Conservation (phyloP, 1,140 invertebrate species). For the Helicoverpa zea region DNA sequence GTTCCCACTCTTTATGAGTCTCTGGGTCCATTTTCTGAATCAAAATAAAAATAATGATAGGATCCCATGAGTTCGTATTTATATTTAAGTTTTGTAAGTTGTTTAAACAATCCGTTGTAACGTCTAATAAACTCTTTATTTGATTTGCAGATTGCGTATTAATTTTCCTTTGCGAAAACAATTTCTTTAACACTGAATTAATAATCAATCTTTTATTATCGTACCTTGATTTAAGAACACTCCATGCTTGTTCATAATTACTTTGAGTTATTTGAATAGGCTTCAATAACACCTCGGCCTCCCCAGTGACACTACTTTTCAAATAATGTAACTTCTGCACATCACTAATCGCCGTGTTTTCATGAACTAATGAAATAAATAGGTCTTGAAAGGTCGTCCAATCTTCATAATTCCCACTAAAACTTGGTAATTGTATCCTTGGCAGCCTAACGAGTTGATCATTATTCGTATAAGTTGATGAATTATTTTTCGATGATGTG, state of each 20-base stretch:
- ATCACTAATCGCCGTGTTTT: no score
- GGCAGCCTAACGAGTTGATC: neutral
- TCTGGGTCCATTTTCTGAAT: slow-evolving; percentile 20
- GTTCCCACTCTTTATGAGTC: slow-evolving; percentile 7
- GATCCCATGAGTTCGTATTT: neutral
- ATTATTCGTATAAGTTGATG: no score
- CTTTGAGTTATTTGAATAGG: slow-evolving; percentile 8
- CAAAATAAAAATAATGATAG: slow-evolving; percentile 14
- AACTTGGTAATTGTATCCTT: slow-evolving; percentile 4
- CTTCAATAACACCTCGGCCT: slow-evolving; percentile 1
- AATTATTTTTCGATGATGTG: neutral
- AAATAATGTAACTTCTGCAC: slow-evolving; percentile 16
- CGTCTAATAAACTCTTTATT: slow-evolving; percentile 7
- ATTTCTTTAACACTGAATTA: neutral
- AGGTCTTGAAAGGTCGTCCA: no score
- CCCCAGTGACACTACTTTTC: slow-evolving; percentile 9
- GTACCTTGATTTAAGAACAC: neutral
- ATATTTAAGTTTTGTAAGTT: slow-evolving; percentile 4
- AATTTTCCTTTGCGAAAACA: neutral
- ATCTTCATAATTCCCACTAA: slow-evolving; percentile 5
- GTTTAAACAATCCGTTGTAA: neutral
- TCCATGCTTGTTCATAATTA: slow-evolving; percentile 13
- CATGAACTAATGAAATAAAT: no score
- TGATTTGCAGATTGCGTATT: neutral
- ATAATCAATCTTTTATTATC: neutral